phyloP scores from a whole-genome alignment of 1,140 invertebrate species.

The Druon quercuslanigerum region DNA sequence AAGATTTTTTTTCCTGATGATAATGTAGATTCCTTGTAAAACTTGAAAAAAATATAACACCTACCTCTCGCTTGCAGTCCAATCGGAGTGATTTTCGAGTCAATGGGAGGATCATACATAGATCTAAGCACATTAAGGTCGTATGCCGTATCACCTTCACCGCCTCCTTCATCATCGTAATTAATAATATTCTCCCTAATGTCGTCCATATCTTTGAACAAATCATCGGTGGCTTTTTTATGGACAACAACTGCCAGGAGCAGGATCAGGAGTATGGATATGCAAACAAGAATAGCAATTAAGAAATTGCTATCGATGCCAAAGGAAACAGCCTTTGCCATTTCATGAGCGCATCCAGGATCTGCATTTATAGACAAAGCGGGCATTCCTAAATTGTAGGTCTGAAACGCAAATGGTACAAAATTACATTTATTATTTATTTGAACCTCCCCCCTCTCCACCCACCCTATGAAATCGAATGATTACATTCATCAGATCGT shows the following conservation, averaged over 20 bases:
- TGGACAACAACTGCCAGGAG: constrained; percentile 92
- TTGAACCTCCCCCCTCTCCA: no score
- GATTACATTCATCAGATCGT: constrained; percentile 64
- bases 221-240: constrained; percentile 87
- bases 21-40: no score
- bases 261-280: constrained; percentile 86
- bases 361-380: constrained; percentile 81
- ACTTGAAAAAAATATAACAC: constrained; percentile 32
- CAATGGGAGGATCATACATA: constrained; percentile 79
- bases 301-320: constrained; percentile 89
- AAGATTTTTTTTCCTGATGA: no score
- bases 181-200: constrained; percentile 97
- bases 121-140: constrained; percentile 91
- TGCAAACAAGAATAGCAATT: constrained; percentile 88
- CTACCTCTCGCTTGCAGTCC: constrained; percentile 70
- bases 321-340: constrained; percentile 85
- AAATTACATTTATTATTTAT: neutral
- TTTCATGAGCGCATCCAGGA: constrained; percentile 81
- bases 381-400: constrained; percentile 86
- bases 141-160: constrained; percentile 95
- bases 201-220: constrained; percentile 95
- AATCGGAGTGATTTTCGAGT: constrained; percentile 66
- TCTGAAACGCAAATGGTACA: constrained; percentile 68
- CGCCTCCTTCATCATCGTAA: constrained; percentile 97
- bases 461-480: no score